Evolutionary conservation across 2,888 invertebrate genomes (phyloP), one percentile per base, ranked within the genome.

Genomic region (Mongoloraphidia duomilia): DNA sequence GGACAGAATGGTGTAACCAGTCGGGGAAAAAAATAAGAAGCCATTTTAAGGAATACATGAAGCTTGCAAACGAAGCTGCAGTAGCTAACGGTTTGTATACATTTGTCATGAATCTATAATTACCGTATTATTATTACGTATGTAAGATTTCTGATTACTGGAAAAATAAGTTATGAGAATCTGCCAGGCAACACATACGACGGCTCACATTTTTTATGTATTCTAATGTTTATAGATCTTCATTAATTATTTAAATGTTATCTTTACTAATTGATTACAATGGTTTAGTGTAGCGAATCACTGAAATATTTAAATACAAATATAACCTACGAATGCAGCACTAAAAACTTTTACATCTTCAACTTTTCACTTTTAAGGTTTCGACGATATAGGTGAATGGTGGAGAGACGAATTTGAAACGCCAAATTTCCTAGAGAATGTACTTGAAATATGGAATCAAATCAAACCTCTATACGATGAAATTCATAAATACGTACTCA

Each of bases 1-100:
- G 84, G 84, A 72, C 71, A 56, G 70, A 69, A 1, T 84, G 81
- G 73, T 67, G 82, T 53, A 75, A 80, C 57, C 72, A 66, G 1
- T 75, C 79, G 9, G 84, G 84, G 3, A 75, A 65, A 53, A 73
- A 73, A 62, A 77, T 82, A 59, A 67, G 75, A 37, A 66, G 73
- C 1, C 65, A 74, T 49, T 84, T 78, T 61, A 70, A 72, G 58
- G 70, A 73, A 55, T 82, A 80, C 56, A 77, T 82, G 0, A 61
- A 65, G 9, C 69, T 79, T 52, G 76, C 76, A 61, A 83, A 84
- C 58, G 69, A 71, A 54, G 80, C 78, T 0, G 79, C 82, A 2
- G 57, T 63, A 55, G 61, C 65, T 3, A 80, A 81, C 59, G 55
- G 61, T 60, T 57, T 52, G 50, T 53, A 38, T 37, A 33, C 35